These are phyloP conservation scores for Scortum barcoo DNA, from an alignment of 2,113 vertebrate genomes.

Conservation along the genomic window DNA sequence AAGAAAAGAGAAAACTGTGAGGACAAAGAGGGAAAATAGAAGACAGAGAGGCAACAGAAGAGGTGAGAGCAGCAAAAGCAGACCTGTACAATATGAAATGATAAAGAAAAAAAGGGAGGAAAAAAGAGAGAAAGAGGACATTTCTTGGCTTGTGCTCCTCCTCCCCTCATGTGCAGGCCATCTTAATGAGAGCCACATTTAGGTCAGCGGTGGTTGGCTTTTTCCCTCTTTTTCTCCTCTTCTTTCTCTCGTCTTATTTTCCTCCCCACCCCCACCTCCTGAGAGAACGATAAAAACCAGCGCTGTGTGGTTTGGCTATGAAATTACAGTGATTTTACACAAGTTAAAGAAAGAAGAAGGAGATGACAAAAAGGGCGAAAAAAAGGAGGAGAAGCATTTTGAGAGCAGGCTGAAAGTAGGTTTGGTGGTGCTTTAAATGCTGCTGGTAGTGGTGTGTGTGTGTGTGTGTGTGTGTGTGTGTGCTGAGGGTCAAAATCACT, in stretches of 20 bases:
- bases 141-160: slow-evolving; percentile 38
- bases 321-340: slow-evolving; percentile 52
- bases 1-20: slow-evolving; percentile 41
- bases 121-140: slow-evolving; percentile 27
- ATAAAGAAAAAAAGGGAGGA: not conserved
- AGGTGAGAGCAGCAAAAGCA: not conserved
- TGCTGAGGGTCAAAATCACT: slow-evolving; percentile 30
- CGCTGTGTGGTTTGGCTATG: slow-evolving; percentile 31
- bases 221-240: slow-evolving; percentile 6
- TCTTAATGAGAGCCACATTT: slow-evolving; percentile 81
- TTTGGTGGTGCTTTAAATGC: slow-evolving; percentile 1
- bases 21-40: slow-evolving; percentile 10
- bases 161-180: slow-evolving; percentile 58
- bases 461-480: not conserved
- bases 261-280: slow-evolving; percentile 17
- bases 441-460: not conserved
- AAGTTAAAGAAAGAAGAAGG: not conserved
- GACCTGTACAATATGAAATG: not conserved
- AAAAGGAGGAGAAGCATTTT: not conserved
- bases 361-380: not conserved
- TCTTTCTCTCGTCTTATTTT: not conserved
- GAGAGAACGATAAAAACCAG: slow-evolving; percentile 41
- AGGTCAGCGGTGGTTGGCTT: slow-evolving; percentile 54
- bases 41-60: not conserved
- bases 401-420: slow-evolving; percentile 14